A percentile compares a stretch with the other conserved stretches of the same genome.
phyloP scores from a whole-genome alignment of 2,113 vertebrate genomes.

The Austrofundulus limnaeus region DNA sequence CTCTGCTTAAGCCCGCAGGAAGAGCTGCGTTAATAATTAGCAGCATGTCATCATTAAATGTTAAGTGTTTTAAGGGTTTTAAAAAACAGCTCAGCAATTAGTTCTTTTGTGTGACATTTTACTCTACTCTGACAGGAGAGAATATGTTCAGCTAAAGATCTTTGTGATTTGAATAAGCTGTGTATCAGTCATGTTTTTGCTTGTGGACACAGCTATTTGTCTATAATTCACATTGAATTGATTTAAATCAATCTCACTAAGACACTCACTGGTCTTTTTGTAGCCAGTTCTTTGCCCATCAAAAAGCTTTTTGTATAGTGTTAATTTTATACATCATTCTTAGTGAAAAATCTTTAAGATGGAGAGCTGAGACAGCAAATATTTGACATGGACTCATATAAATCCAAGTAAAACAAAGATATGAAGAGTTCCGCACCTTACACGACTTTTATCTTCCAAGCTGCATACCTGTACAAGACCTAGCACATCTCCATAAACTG shows the following conservation, averaged over 20 bases:
- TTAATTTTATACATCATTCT: not conserved
- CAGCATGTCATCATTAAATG: constrained; percentile 30
- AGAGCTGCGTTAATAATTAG: constrained; percentile 42
- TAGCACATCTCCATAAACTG: not conserved
- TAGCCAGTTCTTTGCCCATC: not conserved
- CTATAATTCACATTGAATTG: no score
- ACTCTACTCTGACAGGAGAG: not conserved
- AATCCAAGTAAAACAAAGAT: not conserved
- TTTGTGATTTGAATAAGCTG: no score
- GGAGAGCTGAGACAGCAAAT: not conserved
- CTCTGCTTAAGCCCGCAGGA: constrained; percentile 30
- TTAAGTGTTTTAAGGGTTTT: constrained; percentile 19
- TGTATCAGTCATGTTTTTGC: no score
- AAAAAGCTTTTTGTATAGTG: not conserved
- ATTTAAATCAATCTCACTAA: no score
- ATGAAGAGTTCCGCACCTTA: not conserved
- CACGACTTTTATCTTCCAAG: not conserved
- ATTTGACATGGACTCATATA: not conserved
- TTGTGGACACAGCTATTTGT: no score
- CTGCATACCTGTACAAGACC: not conserved
- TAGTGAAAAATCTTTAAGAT: not conserved
- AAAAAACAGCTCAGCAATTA: not conserved
- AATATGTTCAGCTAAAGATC: constrained; percentile 4
- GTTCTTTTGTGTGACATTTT: constrained; percentile 8
- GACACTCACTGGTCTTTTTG: no score